These are phyloP conservation scores for Leptinotarsa undecemlineata DNA, from an alignment of 1,140 invertebrate species.

Conservation along the genomic window DNA sequence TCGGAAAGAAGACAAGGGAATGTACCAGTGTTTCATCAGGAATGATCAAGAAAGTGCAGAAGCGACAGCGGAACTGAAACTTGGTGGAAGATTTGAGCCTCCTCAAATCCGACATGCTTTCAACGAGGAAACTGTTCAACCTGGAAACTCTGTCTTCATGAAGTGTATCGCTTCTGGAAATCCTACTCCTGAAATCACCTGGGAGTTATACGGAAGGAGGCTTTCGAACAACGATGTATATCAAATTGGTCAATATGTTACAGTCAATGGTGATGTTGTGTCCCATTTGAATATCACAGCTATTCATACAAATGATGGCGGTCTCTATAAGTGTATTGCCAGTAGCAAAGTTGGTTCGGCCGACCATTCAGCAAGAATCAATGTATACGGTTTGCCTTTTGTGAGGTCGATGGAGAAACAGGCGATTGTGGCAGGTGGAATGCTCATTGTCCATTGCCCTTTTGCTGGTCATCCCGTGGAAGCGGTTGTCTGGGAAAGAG, in stretches of 20 bases:
- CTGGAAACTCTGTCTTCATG: slow-evolving; percentile 69
- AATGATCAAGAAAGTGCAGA: slow-evolving; percentile 94
- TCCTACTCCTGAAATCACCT: slow-evolving; percentile 91
- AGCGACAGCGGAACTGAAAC: slow-evolving; percentile 87
- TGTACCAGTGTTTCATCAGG: slow-evolving; percentile 95
- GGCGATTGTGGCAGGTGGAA: slow-evolving; percentile 91
- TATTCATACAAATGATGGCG: slow-evolving; percentile 90
- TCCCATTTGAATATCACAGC: slow-evolving; percentile 92
- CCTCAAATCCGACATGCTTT: slow-evolving; percentile 86
- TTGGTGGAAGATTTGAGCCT: slow-evolving; percentile 90
- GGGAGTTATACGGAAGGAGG: slow-evolving; percentile 89
- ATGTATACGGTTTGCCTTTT: slow-evolving; percentile 90
- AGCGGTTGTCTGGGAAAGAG: slow-evolving; percentile 91
- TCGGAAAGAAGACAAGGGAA: slow-evolving; percentile 92
- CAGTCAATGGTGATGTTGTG: slow-evolving; percentile 87
- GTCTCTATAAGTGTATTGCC: slow-evolving; percentile 85
- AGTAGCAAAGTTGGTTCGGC: slow-evolving; percentile 89
- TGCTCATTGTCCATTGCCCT: slow-evolving; percentile 85
- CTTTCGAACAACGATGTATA: slow-evolving; percentile 77
- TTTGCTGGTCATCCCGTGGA: slow-evolving; percentile 94
- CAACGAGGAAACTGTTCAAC: slow-evolving; percentile 83
- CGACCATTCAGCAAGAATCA: slow-evolving; percentile 83
- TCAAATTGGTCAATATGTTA: slow-evolving; percentile 86
- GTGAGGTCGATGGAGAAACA: slow-evolving; percentile 92
- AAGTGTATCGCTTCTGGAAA: slow-evolving; percentile 82